Evolutionary conservation across 1,140 invertebrate genomes (phyloP), one percentile per base, ranked within the genome.

Genomic region (Asbolus verrucosus): DNA sequence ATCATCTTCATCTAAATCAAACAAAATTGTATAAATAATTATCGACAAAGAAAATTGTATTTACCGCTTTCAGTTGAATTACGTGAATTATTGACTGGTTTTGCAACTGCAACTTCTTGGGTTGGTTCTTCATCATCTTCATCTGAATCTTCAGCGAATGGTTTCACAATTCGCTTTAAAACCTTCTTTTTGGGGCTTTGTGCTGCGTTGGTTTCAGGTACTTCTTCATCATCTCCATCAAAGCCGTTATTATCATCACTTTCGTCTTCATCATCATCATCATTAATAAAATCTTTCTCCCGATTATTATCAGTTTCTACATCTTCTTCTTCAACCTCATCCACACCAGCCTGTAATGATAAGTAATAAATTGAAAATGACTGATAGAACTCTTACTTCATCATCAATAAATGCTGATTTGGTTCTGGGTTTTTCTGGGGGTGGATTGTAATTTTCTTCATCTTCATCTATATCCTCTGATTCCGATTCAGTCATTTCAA

Each of bases 401-500:
- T 76, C 70, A 67, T 80, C 73, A 14, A 79, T 6, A 72, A 78
- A 77, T 21, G 14, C 72, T 9, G 73, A 76, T 67, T 76, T 79
- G n/a, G 63, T 70, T 66, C 33, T 63, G 13, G 31, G 50, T 70
- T 77, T 74, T 21, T 77, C 62, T 6, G 21, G 46, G 24, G 46
- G 46, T 13, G 71, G 15, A 6, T 75, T 68, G 16, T 76, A 71
- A 50, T 74, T 73, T 30, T 79, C 59, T 33, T 78, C 71, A 65
- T 78, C 76, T 69, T 80, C 75, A 38, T 78, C 75, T 16, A 76
- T 66, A 19, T 76, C 74, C 68, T 77, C 77, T 68, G 77, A 73
- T 72, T 84, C 79, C 63, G 78, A 74, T 71, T 84, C 79, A 67
- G 79, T 74, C 8, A 69, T 63, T 59, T 75, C 73, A 61, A 43